These are phyloP conservation scores for Pachyseris speciosa DNA, from an alignment of 64 coral and sea anemone species.

Conservation along the genomic window DNA sequence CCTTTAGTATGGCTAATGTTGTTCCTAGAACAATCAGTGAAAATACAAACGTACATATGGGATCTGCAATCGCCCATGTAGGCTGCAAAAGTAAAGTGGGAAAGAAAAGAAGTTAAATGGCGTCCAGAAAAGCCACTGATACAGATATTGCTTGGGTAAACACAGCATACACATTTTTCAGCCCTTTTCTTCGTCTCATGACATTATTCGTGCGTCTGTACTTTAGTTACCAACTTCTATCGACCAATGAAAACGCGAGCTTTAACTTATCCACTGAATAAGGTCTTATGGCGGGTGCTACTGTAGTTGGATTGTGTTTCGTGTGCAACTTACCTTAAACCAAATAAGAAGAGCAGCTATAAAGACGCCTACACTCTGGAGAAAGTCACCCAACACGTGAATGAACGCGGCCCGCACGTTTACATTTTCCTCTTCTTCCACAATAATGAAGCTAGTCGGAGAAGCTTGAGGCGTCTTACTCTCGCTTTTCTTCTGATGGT, in stretches of 20 bases:
- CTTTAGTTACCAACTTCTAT: too few relatives aligned
- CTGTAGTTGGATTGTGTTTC: too few relatives aligned
- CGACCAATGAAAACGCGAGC: too few relatives aligned
- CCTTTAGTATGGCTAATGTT: conserved; percentile 91
- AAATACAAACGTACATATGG: conserved; percentile 95
- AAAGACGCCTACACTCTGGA: conserved; percentile 95
- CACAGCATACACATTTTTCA: too few relatives aligned
- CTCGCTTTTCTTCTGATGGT: background rate
- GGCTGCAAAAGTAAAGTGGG: conserved; percentile 64
- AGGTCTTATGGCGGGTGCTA: too few relatives aligned
- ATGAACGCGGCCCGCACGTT: conserved; percentile 96
- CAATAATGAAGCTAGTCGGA: conserved; percentile 74
- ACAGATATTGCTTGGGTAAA: too few relatives aligned
- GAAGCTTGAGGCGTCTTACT: conserved; percentile 25
- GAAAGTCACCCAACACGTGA: conserved; percentile 95
- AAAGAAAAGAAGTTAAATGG: background rate
- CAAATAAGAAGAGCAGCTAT: conserved; percentile 93
- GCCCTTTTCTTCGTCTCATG: too few relatives aligned
- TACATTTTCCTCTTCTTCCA: conserved; percentile 83
- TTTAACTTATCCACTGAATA: too few relatives aligned
- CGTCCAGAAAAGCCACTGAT: background rate
- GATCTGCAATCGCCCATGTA: conserved; percentile 93
- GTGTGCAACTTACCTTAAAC: conserved; percentile 66
- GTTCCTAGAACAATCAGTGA: conserved; percentile 88
- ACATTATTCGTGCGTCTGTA: too few relatives aligned